Conservation (phyloP, 2,888 invertebrate species). For the Drosophila subquinaria region DNA sequence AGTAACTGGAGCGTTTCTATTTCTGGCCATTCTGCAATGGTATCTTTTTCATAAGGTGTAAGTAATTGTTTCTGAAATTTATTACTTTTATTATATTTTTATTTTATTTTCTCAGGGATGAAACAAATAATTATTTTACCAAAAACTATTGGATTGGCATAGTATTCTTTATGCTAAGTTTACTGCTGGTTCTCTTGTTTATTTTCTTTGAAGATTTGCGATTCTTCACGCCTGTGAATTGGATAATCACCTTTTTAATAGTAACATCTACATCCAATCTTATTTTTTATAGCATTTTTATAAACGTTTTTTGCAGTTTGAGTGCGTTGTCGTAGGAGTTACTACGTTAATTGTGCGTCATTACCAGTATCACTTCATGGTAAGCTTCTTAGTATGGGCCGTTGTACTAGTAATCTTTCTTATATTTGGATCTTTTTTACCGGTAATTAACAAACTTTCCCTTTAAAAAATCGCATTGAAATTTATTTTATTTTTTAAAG, state of each 20-base stretch:
- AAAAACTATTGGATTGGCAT: slow-evolving; percentile 45
- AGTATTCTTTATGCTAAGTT: slow-evolving; percentile 42
- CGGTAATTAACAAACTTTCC: slow-evolving; percentile 27
- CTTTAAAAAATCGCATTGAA: too few species aligned
- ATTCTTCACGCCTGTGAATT: slow-evolving; percentile 47
- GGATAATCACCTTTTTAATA: slow-evolving; percentile 51
- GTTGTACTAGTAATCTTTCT: slow-evolving; percentile 42
- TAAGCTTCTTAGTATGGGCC: slow-evolving; percentile 46
- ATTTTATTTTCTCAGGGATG: background rate
- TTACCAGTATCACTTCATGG: slow-evolving; percentile 31
- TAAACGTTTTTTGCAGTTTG: slow-evolving; percentile 33
- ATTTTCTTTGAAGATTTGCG: slow-evolving; percentile 63
- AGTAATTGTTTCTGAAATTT: slow-evolving; percentile 12
- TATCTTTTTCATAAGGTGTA: slow-evolving; percentile 41
- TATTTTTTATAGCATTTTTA: background rate
- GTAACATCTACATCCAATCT: slow-evolving; percentile 26
- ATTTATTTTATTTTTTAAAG: slow-evolving; percentile 18
- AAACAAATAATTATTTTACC: slow-evolving; percentile 26
- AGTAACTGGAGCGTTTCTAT: slow-evolving; percentile 17
- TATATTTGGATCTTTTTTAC: slow-evolving; percentile 38
- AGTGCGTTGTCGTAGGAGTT: slow-evolving; percentile 51
- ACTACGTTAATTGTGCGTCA: slow-evolving; percentile 46
- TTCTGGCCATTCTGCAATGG: slow-evolving; percentile 46
- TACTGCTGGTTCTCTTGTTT: slow-evolving; percentile 43
- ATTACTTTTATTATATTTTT: background rate